A percentile compares a stretch with the other conserved stretches of the same genome.
Evolutionary conservation across 2,797 vertebrate genomes (phyloP).

Genomic region (Aythya fuligula): DNA sequence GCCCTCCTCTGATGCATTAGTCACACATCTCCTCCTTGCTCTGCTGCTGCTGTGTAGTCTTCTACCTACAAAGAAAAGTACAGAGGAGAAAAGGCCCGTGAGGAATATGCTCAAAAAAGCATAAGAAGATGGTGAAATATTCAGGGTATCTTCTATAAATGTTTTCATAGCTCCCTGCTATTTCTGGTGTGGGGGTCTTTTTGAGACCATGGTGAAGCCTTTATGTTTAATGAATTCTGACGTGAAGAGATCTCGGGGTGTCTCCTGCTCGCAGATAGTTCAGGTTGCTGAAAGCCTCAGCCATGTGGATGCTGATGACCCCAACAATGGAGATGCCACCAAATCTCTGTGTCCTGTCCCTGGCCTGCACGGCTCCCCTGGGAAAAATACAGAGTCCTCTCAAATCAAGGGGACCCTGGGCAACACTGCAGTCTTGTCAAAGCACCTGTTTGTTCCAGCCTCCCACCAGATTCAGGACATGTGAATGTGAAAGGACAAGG

Average conservation of each 20-base stretch:
- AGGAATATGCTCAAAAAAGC: background rate
- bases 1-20: background rate
- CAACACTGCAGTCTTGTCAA: background rate
- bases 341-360: background rate
- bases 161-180: background rate
- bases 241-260: background rate
- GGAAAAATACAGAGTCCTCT: background rate
- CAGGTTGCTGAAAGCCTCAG: background rate
- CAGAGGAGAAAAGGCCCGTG: background rate
- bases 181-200: background rate
- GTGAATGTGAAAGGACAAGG: background rate
- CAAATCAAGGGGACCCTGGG: background rate
- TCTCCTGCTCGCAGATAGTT: background rate
- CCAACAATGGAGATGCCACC: background rate
- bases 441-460: background rate
- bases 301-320: background rate
- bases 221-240: background rate
- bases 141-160: background rate
- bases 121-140: background rate
- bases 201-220: background rate
- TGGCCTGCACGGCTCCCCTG: background rate
- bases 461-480: background rate
- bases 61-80: background rate
- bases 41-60: background rate
- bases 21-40: background rate